Conservation (phyloP, 2,113 vertebrate species). For the Leucoraja erinaceus region DNA sequence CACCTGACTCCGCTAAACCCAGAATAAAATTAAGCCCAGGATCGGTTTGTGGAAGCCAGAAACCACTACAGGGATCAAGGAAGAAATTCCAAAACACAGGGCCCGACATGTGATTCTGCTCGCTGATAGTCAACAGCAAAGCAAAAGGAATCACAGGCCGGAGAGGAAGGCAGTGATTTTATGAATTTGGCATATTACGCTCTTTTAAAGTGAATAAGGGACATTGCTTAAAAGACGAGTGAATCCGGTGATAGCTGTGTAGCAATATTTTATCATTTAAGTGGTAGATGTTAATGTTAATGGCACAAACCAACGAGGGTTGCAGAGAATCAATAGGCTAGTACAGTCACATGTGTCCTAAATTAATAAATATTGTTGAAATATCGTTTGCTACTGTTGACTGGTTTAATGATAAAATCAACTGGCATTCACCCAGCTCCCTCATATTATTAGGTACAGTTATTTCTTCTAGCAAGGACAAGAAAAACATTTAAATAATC, state of each 20-base stretch:
- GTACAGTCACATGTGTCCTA: neutral
- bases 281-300: neutral
- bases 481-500: neutral
- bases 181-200: neutral
- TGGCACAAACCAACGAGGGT: neutral
- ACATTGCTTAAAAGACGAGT: too few species aligned
- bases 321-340: neutral
- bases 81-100: too few species aligned
- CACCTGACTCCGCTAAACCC: too few species aligned
- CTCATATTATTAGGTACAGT: neutral
- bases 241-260: too few species aligned
- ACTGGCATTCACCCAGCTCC: neutral
- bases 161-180: neutral
- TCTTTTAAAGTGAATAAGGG: neutral
- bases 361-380: constrained; percentile 22
- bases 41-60: too few species aligned
- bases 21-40: too few species aligned
- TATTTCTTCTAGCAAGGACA: neutral
- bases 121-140: neutral
- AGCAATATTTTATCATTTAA: neutral
- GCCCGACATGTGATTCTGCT: too few species aligned
- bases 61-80: too few species aligned
- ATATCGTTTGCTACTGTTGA: neutral
- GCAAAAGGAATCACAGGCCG: neutral
- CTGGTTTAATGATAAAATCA: constrained; percentile 13